Evolutionary conservation across 2,797 vertebrate species (phyloP).

Genomic region (Ptychobarbus kaznakovi): DNA sequence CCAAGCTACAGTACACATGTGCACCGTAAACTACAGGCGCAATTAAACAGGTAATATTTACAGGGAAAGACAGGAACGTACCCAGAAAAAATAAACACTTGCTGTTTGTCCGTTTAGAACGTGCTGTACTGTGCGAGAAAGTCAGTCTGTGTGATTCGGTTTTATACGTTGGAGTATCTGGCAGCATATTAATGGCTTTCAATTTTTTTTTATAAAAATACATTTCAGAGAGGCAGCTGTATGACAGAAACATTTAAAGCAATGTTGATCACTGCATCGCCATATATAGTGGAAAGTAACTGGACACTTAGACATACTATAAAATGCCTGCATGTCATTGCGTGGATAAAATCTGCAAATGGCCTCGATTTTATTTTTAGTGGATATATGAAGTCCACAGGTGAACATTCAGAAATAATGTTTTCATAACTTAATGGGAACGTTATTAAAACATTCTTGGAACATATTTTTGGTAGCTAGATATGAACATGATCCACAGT

Average conservation of each 20-base stretch:
- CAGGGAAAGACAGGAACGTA: conserved; percentile 37
- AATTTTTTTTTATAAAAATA: conserved; percentile 50
- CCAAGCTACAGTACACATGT: conserved; percentile 62
- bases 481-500: not conserved
- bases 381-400: not conserved
- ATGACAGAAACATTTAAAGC: conserved; percentile 38
- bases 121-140: not conserved
- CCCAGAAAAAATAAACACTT: conserved; percentile 52
- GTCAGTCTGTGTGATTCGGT: conserved; percentile 31
- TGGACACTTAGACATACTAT: not conserved
- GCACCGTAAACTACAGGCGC: conserved; percentile 48
- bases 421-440: not conserved
- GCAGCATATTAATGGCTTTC: conserved; percentile 20
- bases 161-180: conserved; percentile 41
- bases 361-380: not conserved
- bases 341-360: not conserved
- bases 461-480: not conserved
- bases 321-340: conserved; percentile 32
- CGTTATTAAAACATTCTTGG: not conserved
- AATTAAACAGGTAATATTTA: conserved; percentile 54
- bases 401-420: not conserved
- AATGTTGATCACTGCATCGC: conserved; percentile 26
- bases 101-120: conserved; percentile 49
- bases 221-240: conserved; percentile 45
- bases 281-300: conserved; percentile 13